Percentiles rank a stretch among this genome's conserved stretches.
Conservation (phyloP, 2,113 vertebrate species). For the Eptatretus burgeri region DNA sequence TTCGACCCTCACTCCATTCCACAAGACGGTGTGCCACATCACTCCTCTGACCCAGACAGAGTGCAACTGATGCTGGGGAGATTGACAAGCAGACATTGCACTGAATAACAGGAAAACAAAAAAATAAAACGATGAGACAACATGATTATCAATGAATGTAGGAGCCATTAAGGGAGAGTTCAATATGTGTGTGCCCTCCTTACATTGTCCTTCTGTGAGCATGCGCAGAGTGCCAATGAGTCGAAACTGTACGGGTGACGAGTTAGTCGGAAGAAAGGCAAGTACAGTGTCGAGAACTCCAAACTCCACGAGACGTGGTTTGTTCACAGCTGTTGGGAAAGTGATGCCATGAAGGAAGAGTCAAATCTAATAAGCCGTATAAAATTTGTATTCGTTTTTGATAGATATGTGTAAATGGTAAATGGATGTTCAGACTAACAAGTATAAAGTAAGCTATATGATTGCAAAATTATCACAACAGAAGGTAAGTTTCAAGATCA, state of each 20-base stretch:
- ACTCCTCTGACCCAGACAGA: slow-evolving; percentile 62
- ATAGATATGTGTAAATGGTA: neutral
- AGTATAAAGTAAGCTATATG: neutral
- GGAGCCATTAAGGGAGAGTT: neutral
- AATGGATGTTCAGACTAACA: neutral
- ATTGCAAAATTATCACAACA: neutral
- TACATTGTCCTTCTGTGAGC: slow-evolving; percentile 97
- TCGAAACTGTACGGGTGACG: slow-evolving; percentile 95
- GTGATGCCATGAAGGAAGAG: neutral
- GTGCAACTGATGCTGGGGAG: slow-evolving; percentile 48
- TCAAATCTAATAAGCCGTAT: neutral
- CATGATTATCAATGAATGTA: neutral
- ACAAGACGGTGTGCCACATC: slow-evolving; percentile 65
- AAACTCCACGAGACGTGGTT: slow-evolving; percentile 79
- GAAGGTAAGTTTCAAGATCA: neutral
- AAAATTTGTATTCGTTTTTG: neutral
- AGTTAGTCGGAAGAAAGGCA: slow-evolving; percentile 81
- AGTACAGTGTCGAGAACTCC: slow-evolving; percentile 65
- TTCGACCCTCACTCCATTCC: slow-evolving; percentile 96
- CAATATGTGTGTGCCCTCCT: slow-evolving; percentile 12
- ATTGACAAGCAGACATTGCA: too few relatives aligned
- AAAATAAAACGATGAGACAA: neutral
- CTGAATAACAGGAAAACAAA: slow-evolving; percentile 11
- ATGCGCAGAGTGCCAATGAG: slow-evolving; percentile 81
- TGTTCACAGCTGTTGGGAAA: slow-evolving; percentile 57